Conservation (phyloP, 1,140 invertebrate genomes). For the Trichoplusia ni region DNA sequence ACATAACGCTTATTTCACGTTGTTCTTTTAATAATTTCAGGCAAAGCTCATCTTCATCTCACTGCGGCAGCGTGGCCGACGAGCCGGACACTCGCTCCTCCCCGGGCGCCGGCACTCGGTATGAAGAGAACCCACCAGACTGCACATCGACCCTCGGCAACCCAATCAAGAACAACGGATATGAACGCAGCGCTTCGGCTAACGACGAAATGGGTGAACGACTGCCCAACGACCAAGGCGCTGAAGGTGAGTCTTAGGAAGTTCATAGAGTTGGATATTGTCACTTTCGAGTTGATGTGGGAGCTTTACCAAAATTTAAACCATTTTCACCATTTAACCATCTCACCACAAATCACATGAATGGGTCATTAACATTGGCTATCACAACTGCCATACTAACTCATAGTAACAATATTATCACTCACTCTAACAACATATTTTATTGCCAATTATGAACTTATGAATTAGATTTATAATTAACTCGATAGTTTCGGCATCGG, state of each 20-base stretch:
- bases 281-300: slow-evolving; percentile 19
- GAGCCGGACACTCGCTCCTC: slow-evolving; percentile 80
- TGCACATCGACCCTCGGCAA: slow-evolving; percentile 67
- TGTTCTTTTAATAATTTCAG: slow-evolving; percentile 55
- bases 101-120: slow-evolving; percentile 67
- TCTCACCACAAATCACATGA: no score
- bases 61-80: slow-evolving; percentile 77
- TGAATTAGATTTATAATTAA: background rate
- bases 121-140: slow-evolving; percentile 68
- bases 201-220: slow-evolving; percentile 76
- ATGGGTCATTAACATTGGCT: no score
- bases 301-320: no score
- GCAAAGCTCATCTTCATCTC: slow-evolving; percentile 78
- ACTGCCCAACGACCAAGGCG: slow-evolving; percentile 74
- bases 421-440: no score
- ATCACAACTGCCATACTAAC: no score
- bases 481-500: background rate
- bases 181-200: slow-evolving; percentile 66
- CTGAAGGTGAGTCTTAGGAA: slow-evolving; percentile 66
- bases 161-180: slow-evolving; percentile 75
- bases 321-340: no score
- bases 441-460: no score
- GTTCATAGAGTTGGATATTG: no score
- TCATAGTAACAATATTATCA: no score
- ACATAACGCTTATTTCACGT: no score